Evolutionary conservation across 2,797 vertebrate genomes (phyloP).

Genomic region (Characodon lateralis): DNA sequence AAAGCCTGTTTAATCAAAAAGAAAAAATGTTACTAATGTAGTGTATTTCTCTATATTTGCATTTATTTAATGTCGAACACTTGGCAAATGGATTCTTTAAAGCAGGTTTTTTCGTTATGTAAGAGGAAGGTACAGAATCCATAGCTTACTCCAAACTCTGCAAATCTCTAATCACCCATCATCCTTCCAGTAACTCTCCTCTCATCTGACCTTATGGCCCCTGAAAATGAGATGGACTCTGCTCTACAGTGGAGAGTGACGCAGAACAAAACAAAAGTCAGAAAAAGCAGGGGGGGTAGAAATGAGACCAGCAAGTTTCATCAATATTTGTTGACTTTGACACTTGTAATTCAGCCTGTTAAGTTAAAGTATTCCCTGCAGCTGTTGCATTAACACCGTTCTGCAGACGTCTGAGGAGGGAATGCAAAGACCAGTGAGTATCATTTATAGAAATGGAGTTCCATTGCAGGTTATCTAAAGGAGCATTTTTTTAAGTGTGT

Average conservation of each 20-base stretch:
- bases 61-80: no score
- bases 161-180: not conserved
- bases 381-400: constrained; percentile 56
- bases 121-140: not conserved
- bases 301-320: not conserved
- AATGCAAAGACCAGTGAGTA: constrained; percentile 15
- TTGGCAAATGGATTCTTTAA: no score
- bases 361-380: constrained; percentile 41
- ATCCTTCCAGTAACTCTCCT: constrained; percentile 7
- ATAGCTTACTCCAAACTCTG: not conserved
- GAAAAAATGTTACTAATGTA: no score
- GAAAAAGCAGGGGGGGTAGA: not conserved
- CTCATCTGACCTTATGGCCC: not conserved
- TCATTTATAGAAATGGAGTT: constrained; percentile 14
- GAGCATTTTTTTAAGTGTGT: not conserved
- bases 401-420: constrained; percentile 13
- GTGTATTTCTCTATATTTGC: no score
- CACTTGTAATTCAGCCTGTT: constrained; percentile 23
- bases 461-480: not conserved
- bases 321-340: constrained; percentile 8
- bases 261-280: constrained; percentile 7
- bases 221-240: not conserved
- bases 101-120: no score
- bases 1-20: no score
- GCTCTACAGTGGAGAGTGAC: not conserved